These are phyloP conservation scores for Hymenochirus boettgeri DNA, from an alignment of 2,113 vertebrate genomes.

Conservation along the genomic window DNA sequence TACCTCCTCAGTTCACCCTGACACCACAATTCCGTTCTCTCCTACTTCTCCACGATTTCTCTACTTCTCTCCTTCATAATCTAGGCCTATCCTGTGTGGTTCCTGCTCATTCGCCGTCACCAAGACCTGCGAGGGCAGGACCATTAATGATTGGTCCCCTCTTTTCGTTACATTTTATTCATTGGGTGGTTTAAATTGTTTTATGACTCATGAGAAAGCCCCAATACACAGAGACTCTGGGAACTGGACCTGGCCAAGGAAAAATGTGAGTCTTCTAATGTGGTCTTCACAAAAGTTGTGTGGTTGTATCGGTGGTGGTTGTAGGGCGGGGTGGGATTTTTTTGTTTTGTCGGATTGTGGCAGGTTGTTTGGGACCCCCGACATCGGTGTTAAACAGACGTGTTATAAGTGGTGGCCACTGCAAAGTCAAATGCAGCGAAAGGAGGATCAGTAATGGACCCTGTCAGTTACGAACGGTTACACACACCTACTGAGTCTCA, in stretches of 20 bases:
- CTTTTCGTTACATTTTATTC: slow-evolving; percentile 3
- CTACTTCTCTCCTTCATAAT: background rate
- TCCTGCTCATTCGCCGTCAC: background rate
- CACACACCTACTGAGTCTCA: too few species aligned
- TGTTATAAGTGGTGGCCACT: background rate
- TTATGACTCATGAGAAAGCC: slow-evolving; percentile 9
- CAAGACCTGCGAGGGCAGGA: background rate
- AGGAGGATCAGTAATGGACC: too few species aligned
- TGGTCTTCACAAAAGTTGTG: too few species aligned
- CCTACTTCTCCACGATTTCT: slow-evolving; percentile 1
- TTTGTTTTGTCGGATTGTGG: background rate
- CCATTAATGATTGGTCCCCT: slow-evolving; percentile 8
- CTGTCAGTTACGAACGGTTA: too few species aligned
- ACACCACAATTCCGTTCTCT: too few species aligned
- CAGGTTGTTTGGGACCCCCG: background rate
- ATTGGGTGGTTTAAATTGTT: slow-evolving; percentile 2
- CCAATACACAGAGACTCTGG: background rate
- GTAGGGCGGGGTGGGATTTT: background rate
- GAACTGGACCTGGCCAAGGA: slow-evolving; percentile 28
- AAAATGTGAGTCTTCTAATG: slow-evolving; percentile 27
- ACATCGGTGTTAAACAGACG: background rate
- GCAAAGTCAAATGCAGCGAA: background rate
- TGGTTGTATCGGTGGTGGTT: background rate
- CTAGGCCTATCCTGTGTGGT: background rate
- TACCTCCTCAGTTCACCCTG: slow-evolving; percentile 26